Evolutionary conservation across 2,113 vertebrate species (phyloP).

Genomic region (Junco hyemalis): DNA sequence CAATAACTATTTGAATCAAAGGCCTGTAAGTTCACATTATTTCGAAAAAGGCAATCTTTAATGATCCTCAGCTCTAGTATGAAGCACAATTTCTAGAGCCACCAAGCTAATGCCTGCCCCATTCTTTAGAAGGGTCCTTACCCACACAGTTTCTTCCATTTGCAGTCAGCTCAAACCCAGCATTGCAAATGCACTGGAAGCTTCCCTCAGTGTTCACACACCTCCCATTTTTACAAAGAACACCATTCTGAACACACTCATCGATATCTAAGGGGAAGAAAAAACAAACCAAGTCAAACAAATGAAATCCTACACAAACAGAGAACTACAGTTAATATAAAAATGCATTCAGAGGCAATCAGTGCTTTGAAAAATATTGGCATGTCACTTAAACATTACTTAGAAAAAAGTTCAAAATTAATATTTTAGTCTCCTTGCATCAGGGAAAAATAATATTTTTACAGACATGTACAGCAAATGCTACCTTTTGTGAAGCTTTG

Average conservation of each 20-base stretch:
- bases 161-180: conserved; percentile 75
- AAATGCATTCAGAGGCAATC: background rate
- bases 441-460: background rate
- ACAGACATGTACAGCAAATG: background rate
- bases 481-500: background rate
- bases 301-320: background rate
- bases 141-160: conserved; percentile 79
- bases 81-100: background rate
- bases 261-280: conserved; percentile 67
- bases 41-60: background rate
- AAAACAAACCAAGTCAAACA: background rate
- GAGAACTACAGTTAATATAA: background rate
- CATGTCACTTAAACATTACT: background rate
- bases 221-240: conserved; percentile 78
- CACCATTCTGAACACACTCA: conserved; percentile 77
- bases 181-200: conserved; percentile 80
- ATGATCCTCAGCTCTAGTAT: background rate
- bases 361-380: background rate
- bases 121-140: conserved; percentile 38
- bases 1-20: background rate
- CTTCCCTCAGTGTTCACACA: conserved; percentile 83
- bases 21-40: background rate
- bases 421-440: background rate
- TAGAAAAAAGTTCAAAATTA: background rate
- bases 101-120: background rate